Base-by-base conservation (phyloP, 64 coral and sea anemone species). In the Porites australiensis region DNA sequence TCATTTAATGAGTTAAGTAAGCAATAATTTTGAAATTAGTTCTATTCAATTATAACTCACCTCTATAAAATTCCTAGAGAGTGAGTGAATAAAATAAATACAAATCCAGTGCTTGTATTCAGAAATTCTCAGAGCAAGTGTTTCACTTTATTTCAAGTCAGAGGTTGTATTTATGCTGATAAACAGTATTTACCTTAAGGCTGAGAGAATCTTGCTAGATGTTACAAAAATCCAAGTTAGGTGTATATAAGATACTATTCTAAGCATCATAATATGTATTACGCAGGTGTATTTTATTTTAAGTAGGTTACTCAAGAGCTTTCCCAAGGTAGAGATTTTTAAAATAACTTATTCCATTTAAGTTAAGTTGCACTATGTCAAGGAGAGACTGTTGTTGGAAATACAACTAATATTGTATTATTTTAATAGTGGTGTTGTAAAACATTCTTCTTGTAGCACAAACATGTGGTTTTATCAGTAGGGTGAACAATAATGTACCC, bases 301-400 rank as follows among this genome's bases (percentile, higher is more conserved):
- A 49, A 22, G 60, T 16, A 44, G 55, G 58, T 83, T 19, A 52
- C 16, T 50, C n/a, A 69, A 46, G 69, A 47, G 16, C 8, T 50
- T 84, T 84, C 5, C 44, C 19, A 13, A 19, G 49, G 47, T 67
- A 50, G 61, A 45, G 44, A n/a, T 50, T 84, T 47, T 51, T 68
- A 84, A 84, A 13, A 68, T 84, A 84, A 84, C 46, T 84, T 84
- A 84, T 84, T 80, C 23, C 61, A 84, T 18, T 68, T 58, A 44
- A 60, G 61, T 81, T 84, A 69, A 84, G 81, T 69, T 10, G 46
- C 59, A 67, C 47, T 57, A 12, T 6, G 54, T 9, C 7, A 57
- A 57, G 12, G 2, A 57, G 54, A 57, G 3, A 57, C 54, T 12
- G 12, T 57, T 57, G 54, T 57, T 12, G 12, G 12, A 57, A 57